Evolutionary conservation across 2,888 invertebrate species (phyloP), one percentile per base, ranked within the genome.

Genomic region (Antitype chi): DNA sequence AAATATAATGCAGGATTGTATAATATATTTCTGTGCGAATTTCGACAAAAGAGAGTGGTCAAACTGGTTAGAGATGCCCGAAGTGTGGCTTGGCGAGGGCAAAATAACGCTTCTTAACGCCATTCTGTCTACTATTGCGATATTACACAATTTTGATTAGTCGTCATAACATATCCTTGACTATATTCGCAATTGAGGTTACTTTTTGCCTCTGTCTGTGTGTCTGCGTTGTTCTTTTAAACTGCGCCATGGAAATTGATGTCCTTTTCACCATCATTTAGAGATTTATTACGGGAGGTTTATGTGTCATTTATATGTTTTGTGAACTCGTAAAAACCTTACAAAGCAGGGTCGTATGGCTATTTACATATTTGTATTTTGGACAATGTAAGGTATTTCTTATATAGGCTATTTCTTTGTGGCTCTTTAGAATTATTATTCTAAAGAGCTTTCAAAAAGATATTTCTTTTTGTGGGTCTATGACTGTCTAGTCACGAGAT

Each of bases 61-160:
- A 85, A 85, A 82, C 82, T 49, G 76, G 82, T 82, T 82, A 72
- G 59, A 71, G 66, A 52, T 85, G 57, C 53, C 32, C 57, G 38
- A 32, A 70, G 69, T 49, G n/a, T 55, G 28, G 66, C 32, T 68
- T 47, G 67, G 70, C 55, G 70, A 67, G 47, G 47, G 53, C 70
- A 62, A 72, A 32, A 49, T 43, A 71, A 60, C 64, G 47, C 59
- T 75, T 80, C 75, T 69, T 60, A 43, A 52, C 74, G 74, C 81
- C 78, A 53, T 60, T 55, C 47, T 60, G 66, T 81, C 81, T 79
- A 70, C 55, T 72, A 72, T 81, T 69, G 52, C 60, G 32, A 70
- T 53, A 68, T 84, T 68, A 70, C 55, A 67, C 67, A 70, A 25
- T 53, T 74, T 83, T n/a, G 15, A 63, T 67, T 70, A 79, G 57